Evolutionary conservation across 2,113 vertebrate species (phyloP), one percentile per base, ranked within the genome.

Genomic region (Gasterosteus nipponicus): DNA sequence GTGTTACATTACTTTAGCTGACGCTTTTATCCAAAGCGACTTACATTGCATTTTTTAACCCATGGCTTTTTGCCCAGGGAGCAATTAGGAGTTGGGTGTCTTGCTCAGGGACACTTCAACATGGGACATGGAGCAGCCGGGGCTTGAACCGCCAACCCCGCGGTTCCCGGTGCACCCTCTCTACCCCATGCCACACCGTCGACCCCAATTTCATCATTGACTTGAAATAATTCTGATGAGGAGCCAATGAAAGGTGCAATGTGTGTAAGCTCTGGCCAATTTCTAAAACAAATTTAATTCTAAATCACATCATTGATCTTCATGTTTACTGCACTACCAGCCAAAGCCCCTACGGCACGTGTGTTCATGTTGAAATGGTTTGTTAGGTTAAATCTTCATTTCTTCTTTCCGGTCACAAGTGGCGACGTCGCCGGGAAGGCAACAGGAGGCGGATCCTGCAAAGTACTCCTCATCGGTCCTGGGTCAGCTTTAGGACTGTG

Each of bases 401-500:
- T 57, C 12, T 5, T 31, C 54, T 14, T 57, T 2, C 5, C 11
- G 2, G 54, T 6, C 54, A 57, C 4, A 15, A 26, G 54, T 31
- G 54, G 15, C 26, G 14, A 31, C 29, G 29, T 29, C 12, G 1
- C 56, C 8, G 7, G 14, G 56, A 33, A 16, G 26, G 31, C 2
- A 57, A 29, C 54, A n/a, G 8, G 47, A 6, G 46, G 46, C 14
- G 29, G 26, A n/a, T 54, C 51, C 51, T 10, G n/a, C 26, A 56
- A 29, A n/a, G 47, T 56, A 18, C 58, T 11, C 54, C 31, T 53
- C n/a, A 41, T 8, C 64, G 65, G 44, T 67, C 44, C 54, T 42
- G 56, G 47, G 46, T 61, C 39, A 70, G 53, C 62, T 81, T 35
- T 63, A 7, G 62, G 70, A 62, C 29, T 46, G 33, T 54, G 35